These are phyloP conservation scores for Columba janthina DNA, from an alignment of 2,113 vertebrate species.

Conservation along the genomic window DNA sequence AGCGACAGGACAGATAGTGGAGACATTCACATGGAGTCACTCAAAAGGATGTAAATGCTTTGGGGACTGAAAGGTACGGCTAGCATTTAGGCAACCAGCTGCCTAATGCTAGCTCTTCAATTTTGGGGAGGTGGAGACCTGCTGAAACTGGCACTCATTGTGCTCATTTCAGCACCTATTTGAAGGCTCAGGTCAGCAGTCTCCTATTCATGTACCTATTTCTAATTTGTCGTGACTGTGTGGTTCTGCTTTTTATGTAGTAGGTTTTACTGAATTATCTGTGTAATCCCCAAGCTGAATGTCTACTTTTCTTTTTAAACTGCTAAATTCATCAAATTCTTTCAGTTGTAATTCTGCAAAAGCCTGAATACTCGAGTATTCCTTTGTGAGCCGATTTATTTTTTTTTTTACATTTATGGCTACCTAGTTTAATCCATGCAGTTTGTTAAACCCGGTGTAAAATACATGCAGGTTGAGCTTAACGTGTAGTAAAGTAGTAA, in stretches of 20 bases:
- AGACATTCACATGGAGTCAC: not conserved
- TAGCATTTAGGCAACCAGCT: not conserved
- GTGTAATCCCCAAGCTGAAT: not conserved
- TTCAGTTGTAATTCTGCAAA: not conserved
- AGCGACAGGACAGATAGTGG: not conserved
- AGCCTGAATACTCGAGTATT: not conserved
- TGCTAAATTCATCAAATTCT: not conserved
- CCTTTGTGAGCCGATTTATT: not conserved
- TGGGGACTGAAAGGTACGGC: not conserved
- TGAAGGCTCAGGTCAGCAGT: conserved; percentile 5
- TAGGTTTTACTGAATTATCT: conserved; percentile 19
- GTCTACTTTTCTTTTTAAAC: not conserved
- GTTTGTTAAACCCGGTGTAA: not conserved
- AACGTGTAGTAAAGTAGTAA: not conserved
- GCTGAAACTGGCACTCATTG: not conserved
- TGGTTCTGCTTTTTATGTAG: not conserved
- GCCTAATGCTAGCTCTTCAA: not conserved
- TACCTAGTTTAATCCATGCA: not conserved
- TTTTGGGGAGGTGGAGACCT: not conserved
- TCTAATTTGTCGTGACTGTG: not conserved
- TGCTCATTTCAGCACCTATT: not conserved
- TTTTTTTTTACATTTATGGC: not conserved
- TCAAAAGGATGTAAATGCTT: not conserved
- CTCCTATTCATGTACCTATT: not conserved
- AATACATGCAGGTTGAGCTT: not conserved